Conservation (phyloP, 2,888 invertebrate genomes). For the Drosophila ezoana region DNA sequence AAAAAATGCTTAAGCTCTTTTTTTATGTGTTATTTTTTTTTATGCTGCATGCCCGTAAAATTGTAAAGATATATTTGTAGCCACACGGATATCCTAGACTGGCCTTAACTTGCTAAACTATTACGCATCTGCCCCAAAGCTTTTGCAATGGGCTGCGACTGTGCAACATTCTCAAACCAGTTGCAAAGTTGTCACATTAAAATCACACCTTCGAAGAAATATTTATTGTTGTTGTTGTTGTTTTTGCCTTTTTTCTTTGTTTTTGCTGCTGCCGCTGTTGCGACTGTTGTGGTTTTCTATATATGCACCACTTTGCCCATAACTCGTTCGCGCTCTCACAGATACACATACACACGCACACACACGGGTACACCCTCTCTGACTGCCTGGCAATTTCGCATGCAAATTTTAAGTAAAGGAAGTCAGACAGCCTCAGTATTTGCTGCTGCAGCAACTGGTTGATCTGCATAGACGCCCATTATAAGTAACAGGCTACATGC, state of each 20-base stretch:
- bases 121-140: constrained; percentile 38
- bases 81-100: constrained; percentile 46
- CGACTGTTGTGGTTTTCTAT: constrained; percentile 50
- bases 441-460: constrained; percentile 53
- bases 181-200: constrained; percentile 81
- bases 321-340: constrained; percentile 70
- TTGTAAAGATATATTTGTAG: constrained; percentile 53
- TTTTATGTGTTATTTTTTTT: constrained; percentile 16
- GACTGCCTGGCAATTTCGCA: constrained; percentile 59
- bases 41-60: constrained; percentile 49
- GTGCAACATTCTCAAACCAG: constrained; percentile 58
- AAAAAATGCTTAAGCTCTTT: constrained; percentile 25
- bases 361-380: constrained; percentile 59
- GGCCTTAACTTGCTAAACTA: constrained; percentile 48
- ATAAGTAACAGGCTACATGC: constrained; percentile 46
- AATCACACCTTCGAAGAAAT: constrained; percentile 76
- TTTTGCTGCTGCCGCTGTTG: constrained; percentile 10
- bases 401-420: constrained; percentile 71
- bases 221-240: constrained; percentile 63
- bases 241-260: background rate
- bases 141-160: constrained; percentile 9
- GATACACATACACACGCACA: constrained; percentile 24
- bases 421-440: constrained; percentile 44
- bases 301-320: constrained; percentile 68
- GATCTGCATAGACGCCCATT: constrained; percentile 65